Base-by-base conservation (phyloP, 2,797 vertebrate genomes). In the Anolis apletophallus region DNA sequence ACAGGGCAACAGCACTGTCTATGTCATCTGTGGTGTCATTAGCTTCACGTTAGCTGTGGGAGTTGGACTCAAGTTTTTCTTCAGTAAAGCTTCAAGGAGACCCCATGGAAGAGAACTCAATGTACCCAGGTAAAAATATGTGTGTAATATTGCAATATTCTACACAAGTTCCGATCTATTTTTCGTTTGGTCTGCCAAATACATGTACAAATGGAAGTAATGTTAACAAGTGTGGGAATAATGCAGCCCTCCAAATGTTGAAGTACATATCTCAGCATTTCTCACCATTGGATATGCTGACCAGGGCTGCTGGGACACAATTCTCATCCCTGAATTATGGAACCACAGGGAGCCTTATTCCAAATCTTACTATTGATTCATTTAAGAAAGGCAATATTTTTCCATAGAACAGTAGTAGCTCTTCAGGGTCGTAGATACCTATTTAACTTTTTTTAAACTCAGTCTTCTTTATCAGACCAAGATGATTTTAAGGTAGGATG, bases 71-170 rank as follows among this genome's bases (percentile, higher is more conserved):
- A 98, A 98, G 93, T 97, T 98, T 95, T 97, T 97, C 57, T 98
- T 98, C 96, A 98, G 98, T 96, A 98, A 98, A 94, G 97, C 98
- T 78, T 98, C 98, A 19, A 97, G 98, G 21, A 97, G 98, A 80
- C 98, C 98, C 80, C 96, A 97, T 81, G 97, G 98, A 81, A 96
- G 98, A 90, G 98, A 98, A 89, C 97, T 98, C 94, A 98, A 98
- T 71, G 98, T 98, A 96, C 98, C 98, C 94, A 97, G 98, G 98
- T 98, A 92, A 89, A 96, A 32, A 96, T 40, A 96, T 73, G 14
- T 17, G 26, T 29, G 26, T 64, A 29, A 64, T 64, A 29, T 29
- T 64, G 57, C 2, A 36, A 36, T 71, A 19, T 52, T 52, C 5
- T 68, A 19, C 14, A 3, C n/a, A 3, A n/a, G 11, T 32, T 57